phyloP scores from a whole-genome alignment of 53 echinoderm and acorn worm genomes.

The Arbacia lixula region DNA sequence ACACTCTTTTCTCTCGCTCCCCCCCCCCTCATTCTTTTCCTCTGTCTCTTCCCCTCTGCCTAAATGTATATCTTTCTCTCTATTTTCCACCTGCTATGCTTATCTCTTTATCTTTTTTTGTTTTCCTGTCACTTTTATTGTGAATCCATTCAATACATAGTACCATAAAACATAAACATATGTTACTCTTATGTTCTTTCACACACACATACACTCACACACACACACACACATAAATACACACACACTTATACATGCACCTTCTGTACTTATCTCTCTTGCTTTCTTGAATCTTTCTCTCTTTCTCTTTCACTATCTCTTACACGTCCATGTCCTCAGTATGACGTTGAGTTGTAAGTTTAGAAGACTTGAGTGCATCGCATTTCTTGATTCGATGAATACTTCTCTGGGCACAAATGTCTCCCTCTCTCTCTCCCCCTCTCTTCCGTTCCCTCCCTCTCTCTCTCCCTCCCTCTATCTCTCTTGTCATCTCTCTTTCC shows the following conservation, averaged over 20 bases:
- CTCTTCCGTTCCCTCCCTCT: too few species aligned
- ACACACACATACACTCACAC: too few species aligned
- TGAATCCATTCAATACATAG: too few species aligned
- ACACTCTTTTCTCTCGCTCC: neutral
- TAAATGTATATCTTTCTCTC: neutral
- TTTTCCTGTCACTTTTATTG: too few species aligned
- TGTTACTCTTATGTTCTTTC: too few species aligned
- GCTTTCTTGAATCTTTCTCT: neutral
- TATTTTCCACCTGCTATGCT: neutral
- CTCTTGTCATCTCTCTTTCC: too few species aligned
- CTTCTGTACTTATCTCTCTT: neutral
- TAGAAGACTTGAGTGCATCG: neutral
- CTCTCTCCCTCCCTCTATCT: too few species aligned
- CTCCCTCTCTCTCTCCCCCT: too few species aligned
- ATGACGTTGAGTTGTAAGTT: constrained; percentile 37
- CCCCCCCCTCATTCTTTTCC: neutral
- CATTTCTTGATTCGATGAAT: constrained; percentile 33
- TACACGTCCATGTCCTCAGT: neutral
- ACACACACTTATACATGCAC: too few species aligned
- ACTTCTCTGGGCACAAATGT: neutral
- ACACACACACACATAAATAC: too few species aligned
- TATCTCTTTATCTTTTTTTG: neutral
- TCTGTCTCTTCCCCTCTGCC: neutral
- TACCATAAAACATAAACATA: too few species aligned
- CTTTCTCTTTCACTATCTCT: neutral